These are phyloP conservation scores for Asarcornis scutulata DNA, from an alignment of 2,113 vertebrate species.

Conservation along the genomic window DNA sequence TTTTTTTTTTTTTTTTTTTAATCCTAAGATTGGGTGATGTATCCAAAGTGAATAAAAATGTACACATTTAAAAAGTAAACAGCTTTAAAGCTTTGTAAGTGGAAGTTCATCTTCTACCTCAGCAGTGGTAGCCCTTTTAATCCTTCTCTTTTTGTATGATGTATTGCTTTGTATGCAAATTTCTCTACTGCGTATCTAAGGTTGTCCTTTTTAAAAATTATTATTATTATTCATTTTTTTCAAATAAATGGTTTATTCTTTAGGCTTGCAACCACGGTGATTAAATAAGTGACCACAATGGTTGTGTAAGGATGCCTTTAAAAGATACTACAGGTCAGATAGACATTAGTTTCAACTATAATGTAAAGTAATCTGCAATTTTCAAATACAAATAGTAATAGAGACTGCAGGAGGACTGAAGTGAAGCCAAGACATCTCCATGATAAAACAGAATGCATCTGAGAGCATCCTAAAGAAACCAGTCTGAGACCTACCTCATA, in stretches of 20 bases:
- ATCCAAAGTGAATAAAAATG: background rate
- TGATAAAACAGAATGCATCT: background rate
- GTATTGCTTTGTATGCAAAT: background rate
- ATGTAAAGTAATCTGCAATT: background rate
- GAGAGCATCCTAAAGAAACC: background rate
- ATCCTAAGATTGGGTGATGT: background rate
- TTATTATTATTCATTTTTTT: background rate
- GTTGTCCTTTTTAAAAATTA: background rate
- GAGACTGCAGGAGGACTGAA: background rate
- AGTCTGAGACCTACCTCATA: background rate
- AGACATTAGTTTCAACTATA: background rate
- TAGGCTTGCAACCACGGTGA: background rate
- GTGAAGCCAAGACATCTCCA: background rate
- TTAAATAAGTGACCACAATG: background rate
- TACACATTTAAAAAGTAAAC: background rate
- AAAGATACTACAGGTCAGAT: background rate
- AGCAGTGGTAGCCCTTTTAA: background rate
- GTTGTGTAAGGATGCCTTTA: background rate
- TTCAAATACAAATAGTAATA: background rate
- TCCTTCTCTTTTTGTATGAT: background rate
- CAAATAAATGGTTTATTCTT: background rate
- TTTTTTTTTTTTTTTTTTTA: background rate
- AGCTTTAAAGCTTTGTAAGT: background rate
- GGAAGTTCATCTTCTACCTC: background rate
- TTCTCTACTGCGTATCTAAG: background rate